A percentile compares a stretch with the other conserved stretches of the same genome.
These are phyloP conservation scores for Achatina immaculata DNA, from an alignment of 1,140 invertebrate species.

Conservation along the genomic window DNA sequence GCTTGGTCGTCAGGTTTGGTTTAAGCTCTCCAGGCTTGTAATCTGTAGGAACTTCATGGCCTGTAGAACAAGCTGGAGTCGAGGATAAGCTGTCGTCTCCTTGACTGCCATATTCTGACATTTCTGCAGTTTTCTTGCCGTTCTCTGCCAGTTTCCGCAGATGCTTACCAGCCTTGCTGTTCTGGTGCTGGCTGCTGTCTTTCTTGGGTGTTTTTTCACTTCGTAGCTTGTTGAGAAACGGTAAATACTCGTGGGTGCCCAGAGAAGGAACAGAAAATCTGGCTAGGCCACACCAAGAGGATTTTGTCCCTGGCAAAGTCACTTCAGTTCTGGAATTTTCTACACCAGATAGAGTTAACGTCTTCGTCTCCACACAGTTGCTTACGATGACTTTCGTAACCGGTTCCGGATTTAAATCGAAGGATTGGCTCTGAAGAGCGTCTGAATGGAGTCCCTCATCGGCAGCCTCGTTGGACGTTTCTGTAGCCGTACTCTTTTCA, in stretches of 20 bases:
- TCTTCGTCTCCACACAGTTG: too few species aligned
- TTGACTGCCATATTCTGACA: background rate
- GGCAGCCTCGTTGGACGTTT: too few species aligned
- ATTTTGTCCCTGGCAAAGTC: too few species aligned
- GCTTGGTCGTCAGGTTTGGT: background rate
- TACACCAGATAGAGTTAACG: too few species aligned
- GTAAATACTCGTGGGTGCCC: background rate
- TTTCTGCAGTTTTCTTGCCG: background rate
- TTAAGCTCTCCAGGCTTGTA: background rate
- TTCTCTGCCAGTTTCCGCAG: background rate
- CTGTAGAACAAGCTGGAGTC: background rate
- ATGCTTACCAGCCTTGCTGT: background rate
- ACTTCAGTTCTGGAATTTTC: too few species aligned
- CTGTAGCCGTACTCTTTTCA: too few species aligned
- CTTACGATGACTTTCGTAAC: too few species aligned
- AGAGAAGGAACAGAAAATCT: background rate
- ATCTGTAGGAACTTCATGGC: constrained; percentile 1
- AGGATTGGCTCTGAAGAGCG: too few species aligned
- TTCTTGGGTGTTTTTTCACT: background rate
- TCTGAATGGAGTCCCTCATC: too few species aligned
- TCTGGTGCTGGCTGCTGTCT: background rate
- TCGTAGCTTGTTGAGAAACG: background rate
- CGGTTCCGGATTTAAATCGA: too few species aligned
- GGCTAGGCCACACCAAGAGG: background rate
- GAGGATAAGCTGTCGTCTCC: background rate